Conservation (phyloP, 2,888 invertebrate genomes). For the Lasioglossum villosulum region DNA sequence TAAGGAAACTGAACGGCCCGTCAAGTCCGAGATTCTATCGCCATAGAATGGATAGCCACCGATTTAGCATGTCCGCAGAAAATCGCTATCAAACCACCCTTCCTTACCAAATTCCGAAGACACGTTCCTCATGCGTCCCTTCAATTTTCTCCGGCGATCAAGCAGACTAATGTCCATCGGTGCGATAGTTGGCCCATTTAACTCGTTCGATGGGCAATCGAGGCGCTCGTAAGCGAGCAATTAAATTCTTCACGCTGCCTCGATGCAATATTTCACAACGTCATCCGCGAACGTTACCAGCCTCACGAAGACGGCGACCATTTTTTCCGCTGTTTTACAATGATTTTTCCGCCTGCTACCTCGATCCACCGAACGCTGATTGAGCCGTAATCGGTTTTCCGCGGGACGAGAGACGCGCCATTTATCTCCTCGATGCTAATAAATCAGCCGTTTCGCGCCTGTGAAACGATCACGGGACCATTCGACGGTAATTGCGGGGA, state of each 20-base stretch:
- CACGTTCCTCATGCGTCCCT: background rate
- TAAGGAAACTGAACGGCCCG: background rate
- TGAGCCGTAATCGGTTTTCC: constrained; percentile 30
- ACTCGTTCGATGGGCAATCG: background rate
- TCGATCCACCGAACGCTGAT: constrained; percentile 24
- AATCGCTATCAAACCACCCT: background rate
- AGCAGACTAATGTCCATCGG: background rate
- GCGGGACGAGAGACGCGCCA: too few relatives aligned
- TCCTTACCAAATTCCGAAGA: background rate
- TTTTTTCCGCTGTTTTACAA: background rate
- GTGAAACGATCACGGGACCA: background rate
- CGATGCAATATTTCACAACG: constrained; percentile 28
- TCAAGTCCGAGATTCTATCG: background rate
- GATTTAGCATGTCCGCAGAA: background rate
- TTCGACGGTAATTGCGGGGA: background rate
- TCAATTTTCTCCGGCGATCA: constrained; percentile 23
- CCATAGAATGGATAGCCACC: background rate
- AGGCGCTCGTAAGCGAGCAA: background rate
- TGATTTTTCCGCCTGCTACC: background rate
- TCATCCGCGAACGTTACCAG: background rate
- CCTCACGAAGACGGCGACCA: background rate
- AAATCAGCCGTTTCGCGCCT: constrained; percentile 5
- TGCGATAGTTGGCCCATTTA: constrained; percentile 9
- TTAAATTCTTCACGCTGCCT: constrained; percentile 21
- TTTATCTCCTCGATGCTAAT: background rate